phyloP scores from a whole-genome alignment of 30 jellyfish, hydroid and myxozoan species.

The Chrysaora quinquecirrha region DNA sequence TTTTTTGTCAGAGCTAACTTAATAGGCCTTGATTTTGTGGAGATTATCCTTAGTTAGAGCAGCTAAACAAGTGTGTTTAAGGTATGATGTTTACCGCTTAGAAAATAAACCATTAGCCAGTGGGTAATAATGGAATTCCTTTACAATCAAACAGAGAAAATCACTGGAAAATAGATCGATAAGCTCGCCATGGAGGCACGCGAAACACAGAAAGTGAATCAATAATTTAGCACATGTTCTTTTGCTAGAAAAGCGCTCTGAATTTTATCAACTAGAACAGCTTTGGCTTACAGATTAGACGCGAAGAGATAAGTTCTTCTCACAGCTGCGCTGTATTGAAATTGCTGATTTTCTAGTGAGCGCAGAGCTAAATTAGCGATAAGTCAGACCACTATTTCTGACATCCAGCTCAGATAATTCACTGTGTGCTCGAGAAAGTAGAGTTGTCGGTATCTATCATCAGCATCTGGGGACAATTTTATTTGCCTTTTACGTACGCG shows the following conservation, averaged over 20 bases:
- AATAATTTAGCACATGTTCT: constrained; percentile 41
- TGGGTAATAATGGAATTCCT: constrained; percentile 43
- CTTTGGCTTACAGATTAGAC: not conserved
- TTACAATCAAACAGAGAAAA: constrained; percentile 52
- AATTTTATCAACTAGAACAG: constrained; percentile 1
- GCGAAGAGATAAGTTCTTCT: not conserved
- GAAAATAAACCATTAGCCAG: constrained; percentile 40
- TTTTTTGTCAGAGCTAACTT: not conserved
- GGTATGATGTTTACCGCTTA: constrained; percentile 59
- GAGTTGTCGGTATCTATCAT: not conserved
- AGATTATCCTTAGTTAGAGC: constrained; percentile 41
- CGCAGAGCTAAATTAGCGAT: constrained; percentile 1
- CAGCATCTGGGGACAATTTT: no score
- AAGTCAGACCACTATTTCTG: not conserved
- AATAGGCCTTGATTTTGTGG: not conserved
- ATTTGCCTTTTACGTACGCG: no score
- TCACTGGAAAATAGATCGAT: constrained; percentile 26
- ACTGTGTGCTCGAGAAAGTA: not conserved
- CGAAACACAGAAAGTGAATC: constrained; percentile 20
- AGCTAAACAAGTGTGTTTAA: constrained; percentile 58
- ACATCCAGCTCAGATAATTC: not conserved
- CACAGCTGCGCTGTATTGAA: constrained; percentile 4
- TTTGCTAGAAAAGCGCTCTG: constrained; percentile 25
- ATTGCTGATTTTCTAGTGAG: not conserved
- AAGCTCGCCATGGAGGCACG: constrained; percentile 51